phyloP scores from a whole-genome alignment of 2,113 vertebrate species.

The Setophaga coronata region DNA sequence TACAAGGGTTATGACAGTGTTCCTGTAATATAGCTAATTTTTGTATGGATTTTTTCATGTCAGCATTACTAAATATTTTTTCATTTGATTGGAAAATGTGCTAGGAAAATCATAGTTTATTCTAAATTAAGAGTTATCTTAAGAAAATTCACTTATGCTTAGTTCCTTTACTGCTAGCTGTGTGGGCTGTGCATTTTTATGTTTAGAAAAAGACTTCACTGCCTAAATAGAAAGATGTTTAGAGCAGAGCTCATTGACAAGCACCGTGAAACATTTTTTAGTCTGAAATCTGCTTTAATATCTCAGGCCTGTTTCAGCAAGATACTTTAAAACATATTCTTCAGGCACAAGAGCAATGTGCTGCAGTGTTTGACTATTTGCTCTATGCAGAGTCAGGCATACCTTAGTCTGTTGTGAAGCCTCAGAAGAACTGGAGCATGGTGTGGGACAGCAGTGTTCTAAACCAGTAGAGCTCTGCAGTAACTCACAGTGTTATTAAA shows the following conservation, averaged over 20 bases:
- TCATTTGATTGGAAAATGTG: neutral
- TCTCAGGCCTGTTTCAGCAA: neutral
- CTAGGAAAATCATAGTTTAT: neutral
- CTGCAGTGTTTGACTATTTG: neutral
- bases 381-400: neutral
- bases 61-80: neutral
- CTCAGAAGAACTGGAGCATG: neutral
- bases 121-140: neutral
- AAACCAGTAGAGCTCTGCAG: neutral
- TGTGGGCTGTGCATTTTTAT: neutral
- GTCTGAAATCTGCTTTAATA: neutral
- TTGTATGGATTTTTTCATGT: neutral
- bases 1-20: neutral
- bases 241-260: neutral
- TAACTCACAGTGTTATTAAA: neutral
- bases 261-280: neutral
- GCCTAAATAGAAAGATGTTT: neutral
- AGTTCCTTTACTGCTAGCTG: neutral
- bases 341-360: neutral
- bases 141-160: neutral
- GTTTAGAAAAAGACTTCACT: neutral
- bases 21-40: neutral
- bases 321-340: neutral
- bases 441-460: neutral
- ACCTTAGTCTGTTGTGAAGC: neutral